Evolutionary conservation across 2,797 vertebrate genomes (phyloP), one percentile per base, ranked within the genome.

Genomic region (Dallia pectoralis): DNA sequence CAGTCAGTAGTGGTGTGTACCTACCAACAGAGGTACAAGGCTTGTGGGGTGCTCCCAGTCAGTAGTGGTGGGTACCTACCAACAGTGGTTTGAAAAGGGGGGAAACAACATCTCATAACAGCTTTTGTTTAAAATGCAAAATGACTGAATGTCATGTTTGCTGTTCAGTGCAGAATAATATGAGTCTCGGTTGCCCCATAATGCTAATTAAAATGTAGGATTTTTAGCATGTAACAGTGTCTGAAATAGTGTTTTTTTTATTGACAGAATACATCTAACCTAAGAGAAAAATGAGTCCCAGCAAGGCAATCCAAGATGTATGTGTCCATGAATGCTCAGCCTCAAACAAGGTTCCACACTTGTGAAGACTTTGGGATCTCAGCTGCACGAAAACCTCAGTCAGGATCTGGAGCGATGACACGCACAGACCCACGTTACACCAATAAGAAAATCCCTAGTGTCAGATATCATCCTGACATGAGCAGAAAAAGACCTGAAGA

Each of bases 401-500:
- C n/a, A 72, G 30, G 48, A 27, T 36, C 30, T 68, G 6, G 27
- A 66, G 12, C 18, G 18, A 63, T 47, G 36, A 44, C 40, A 44
- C 15, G 11, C 44, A 44, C 51, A 29, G 64, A 63, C 7, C 51
- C 33, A 62, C 33, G 5, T 32, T 44, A 14, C 1, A 40, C 59
- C 49, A 67, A 73, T 49, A 75, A 73, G 8, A 30, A 16, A 0
- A 0, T 80, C 5, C 81, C 85, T 0, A 64, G 74, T 30, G 77
- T 84, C 51, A 44, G 74, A 3, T 90, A 88, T 56, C 89, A 87
- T 53, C 86, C 85, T 15, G 36, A 8, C 25, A 48, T 29, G 11
- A 32, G n/a, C 63, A 70, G n/a, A 59, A 59, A 56, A 66, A 56
- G 47, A 27, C 1, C n/a, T 56, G 53, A 40, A 66, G 47, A 18